Conservation (phyloP, 2,113 vertebrate genomes). For the Scortum barcoo region DNA sequence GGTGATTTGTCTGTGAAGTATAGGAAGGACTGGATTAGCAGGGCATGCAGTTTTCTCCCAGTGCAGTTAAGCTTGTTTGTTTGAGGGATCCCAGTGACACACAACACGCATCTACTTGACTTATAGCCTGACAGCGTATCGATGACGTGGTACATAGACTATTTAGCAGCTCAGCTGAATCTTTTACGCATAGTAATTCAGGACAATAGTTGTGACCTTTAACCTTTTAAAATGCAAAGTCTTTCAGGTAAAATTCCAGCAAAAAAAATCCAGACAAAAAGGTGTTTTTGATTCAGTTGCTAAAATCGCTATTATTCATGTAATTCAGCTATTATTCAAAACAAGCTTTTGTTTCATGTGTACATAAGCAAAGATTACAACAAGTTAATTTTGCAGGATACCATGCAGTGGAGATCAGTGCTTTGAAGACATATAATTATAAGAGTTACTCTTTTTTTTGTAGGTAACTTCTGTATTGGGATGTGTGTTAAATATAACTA, state of each 20-base stretch:
- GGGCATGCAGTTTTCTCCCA: neutral
- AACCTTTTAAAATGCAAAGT: neutral
- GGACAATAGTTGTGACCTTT: neutral
- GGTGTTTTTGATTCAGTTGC: neutral
- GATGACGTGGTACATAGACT: neutral
- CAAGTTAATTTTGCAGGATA: neutral
- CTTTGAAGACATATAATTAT: neutral
- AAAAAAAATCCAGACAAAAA: neutral
- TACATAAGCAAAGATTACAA: neutral
- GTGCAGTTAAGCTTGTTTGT: neutral
- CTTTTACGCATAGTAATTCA: neutral
- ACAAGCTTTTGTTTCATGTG: neutral
- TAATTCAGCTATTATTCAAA: neutral
- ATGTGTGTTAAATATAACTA: neutral
- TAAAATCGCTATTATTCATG: neutral
- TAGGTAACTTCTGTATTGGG: neutral
- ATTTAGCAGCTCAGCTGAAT: neutral
- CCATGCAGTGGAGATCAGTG: neutral
- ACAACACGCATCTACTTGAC: neutral
- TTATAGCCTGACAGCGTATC: neutral
- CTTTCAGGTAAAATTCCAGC: neutral
- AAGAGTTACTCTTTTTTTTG: neutral
- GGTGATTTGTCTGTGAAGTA: constrained; percentile 13
- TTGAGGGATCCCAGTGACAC: neutral
- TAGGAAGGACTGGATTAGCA: neutral